A percentile compares a stretch with the other conserved stretches of the same genome.
phyloP scores from a whole-genome alignment of 1,140 invertebrate species.

The Pristionchus pacificus region DNA sequence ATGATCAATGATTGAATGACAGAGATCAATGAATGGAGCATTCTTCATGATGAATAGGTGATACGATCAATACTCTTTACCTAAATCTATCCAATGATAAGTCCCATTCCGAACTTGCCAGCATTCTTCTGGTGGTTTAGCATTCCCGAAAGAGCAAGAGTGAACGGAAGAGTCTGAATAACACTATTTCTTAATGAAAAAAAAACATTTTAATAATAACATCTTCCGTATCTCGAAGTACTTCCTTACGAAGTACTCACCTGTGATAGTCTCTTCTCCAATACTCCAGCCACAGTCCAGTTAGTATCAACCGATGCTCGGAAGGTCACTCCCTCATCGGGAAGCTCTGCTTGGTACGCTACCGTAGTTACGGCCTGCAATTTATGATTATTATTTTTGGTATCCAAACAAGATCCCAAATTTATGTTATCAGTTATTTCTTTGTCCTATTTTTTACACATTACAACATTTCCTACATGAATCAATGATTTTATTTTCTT shows the following conservation, averaged over 20 bases:
- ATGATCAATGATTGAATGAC: no score
- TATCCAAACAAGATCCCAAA: no score
- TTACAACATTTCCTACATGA: no score
- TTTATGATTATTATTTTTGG: no score
- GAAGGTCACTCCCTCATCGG: slow-evolving; percentile 87
- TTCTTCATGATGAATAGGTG: no score
- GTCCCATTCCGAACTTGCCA: slow-evolving; percentile 61
- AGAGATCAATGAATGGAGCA: no score
- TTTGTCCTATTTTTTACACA: no score
- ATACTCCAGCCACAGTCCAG: slow-evolving; percentile 84
- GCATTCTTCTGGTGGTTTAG: slow-evolving; percentile 72
- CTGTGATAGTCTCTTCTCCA: slow-evolving; percentile 86
- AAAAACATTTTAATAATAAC: neutral
- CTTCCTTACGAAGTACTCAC: no score
- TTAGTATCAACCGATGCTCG: slow-evolving; percentile 86
- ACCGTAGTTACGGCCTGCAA: slow-evolving; percentile 81
- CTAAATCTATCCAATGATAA: slow-evolving; percentile 58
- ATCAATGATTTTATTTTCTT: neutral
- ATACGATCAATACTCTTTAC: no score
- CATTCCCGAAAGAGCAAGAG: slow-evolving; percentile 82
- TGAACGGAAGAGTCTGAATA: slow-evolving; percentile 72
- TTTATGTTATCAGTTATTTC: no score
- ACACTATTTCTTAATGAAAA: neutral
- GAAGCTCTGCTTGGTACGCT: slow-evolving; percentile 91
- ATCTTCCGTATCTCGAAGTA: no score